Percentiles rank a stretch among this genome's conserved stretches.
Conservation (phyloP, 2,113 vertebrate species). For the Glaucidium brasilianum region DNA sequence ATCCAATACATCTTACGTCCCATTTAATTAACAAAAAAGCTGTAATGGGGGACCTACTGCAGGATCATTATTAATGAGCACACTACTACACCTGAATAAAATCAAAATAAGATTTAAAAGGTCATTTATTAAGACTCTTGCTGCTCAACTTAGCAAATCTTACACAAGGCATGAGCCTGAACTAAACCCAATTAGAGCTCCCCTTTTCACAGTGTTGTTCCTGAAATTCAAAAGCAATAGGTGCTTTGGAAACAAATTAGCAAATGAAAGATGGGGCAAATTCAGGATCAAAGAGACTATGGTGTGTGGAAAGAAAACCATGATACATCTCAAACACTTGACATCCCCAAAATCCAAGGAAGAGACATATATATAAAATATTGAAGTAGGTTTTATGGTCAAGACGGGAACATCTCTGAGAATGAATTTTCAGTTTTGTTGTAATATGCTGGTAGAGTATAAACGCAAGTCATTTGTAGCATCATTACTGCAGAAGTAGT, state of each 20-base stretch:
- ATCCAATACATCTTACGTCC: slow-evolving; percentile 32
- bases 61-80: slow-evolving; percentile 17
- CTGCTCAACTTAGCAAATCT: slow-evolving; percentile 9
- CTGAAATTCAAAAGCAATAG: not conserved
- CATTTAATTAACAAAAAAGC: slow-evolving; percentile 46
- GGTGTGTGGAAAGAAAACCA: not conserved
- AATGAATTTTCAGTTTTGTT: not conserved
- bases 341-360: not conserved
- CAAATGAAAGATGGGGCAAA: not conserved
- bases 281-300: not conserved
- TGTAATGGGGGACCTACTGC: not conserved
- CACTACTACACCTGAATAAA: slow-evolving; percentile 35
- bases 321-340: not conserved
- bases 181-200: slow-evolving; percentile 2
- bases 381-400: not conserved
- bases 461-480: not conserved
- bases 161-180: not conserved
- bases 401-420: not conserved
- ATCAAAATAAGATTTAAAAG: slow-evolving; percentile 39
- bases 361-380: not conserved
- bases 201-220: not conserved
- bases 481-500: not conserved
- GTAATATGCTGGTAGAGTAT: not conserved
- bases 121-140: slow-evolving; percentile 32
- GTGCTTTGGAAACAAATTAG: not conserved